Percentiles rank a stretch among this genome's conserved stretches.
These are phyloP conservation scores for Acyrthosiphon pisum DNA, from an alignment of 1,140 invertebrate genomes.

Conservation along the genomic window DNA sequence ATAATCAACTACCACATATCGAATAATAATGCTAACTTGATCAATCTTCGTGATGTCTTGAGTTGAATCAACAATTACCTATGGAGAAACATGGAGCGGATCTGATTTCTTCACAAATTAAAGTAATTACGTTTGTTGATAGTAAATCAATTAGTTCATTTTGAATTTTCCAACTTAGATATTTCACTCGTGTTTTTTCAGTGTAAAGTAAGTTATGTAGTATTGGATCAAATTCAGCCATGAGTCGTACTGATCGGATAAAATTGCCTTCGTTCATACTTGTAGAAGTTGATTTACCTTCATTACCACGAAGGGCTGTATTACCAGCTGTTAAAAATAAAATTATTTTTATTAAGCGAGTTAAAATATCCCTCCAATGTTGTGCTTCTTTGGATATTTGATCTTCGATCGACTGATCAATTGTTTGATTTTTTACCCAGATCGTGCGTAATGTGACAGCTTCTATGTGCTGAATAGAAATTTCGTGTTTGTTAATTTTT, in stretches of 20 bases:
- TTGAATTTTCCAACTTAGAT: conserved; percentile 36
- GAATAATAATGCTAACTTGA: conserved; percentile 36
- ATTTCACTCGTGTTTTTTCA: background rate
- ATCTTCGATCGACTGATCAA: background rate
- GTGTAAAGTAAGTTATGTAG: background rate
- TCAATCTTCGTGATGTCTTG: conserved; percentile 3
- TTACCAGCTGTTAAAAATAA: conserved; percentile 24
- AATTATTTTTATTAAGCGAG: background rate
- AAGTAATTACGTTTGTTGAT: background rate
- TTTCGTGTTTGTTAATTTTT: conserved; percentile 5
- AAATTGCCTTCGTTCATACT: conserved; percentile 24
- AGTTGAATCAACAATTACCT: conserved; percentile 5
- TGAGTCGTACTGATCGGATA: background rate
- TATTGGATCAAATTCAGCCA: conserved; percentile 26
- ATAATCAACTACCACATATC: background rate
- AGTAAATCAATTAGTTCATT: conserved; percentile 30
- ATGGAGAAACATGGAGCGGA: background rate
- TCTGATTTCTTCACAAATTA: conserved; percentile 16
- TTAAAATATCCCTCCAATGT: background rate
- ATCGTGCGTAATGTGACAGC: background rate
- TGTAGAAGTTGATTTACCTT: background rate
- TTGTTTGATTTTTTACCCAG: conserved; percentile 1
- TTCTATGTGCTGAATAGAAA: background rate
- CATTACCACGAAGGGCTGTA: background rate
- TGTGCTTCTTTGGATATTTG: conserved; percentile 13